Conservation (phyloP, 2,113 vertebrate species). For the Hippocampus comes region DNA sequence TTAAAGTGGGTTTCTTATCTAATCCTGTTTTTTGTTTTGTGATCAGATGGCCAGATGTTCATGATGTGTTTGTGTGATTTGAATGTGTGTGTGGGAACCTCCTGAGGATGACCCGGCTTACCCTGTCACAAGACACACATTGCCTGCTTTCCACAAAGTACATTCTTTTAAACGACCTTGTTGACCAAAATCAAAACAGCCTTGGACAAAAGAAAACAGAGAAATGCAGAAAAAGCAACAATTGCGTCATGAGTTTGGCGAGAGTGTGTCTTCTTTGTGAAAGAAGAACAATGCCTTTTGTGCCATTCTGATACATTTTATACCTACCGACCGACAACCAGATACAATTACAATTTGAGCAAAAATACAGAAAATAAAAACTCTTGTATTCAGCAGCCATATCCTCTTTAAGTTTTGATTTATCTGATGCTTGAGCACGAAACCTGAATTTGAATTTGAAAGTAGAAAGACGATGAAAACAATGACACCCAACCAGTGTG, state of each 20-base stretch:
- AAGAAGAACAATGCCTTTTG: neutral
- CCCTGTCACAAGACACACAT: neutral
- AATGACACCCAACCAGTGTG: neutral
- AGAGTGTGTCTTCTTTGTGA: neutral
- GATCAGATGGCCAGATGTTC: neutral
- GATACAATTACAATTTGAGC: neutral
- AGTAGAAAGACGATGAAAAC: neutral
- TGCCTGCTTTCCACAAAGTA: too few species aligned
- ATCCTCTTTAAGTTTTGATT: neutral
- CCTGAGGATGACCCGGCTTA: too few species aligned
- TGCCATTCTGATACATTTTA: neutral
- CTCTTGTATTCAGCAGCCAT: neutral
- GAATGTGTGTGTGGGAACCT: neutral
- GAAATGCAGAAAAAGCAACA: neutral
- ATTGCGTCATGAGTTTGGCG: neutral
- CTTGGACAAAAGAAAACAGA: neutral
- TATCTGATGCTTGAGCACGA: neutral
- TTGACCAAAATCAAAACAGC: neutral
- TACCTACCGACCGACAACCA: neutral
- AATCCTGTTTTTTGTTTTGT: neutral
- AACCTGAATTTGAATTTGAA: neutral
- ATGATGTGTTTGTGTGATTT: neutral
- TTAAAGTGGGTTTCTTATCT: neutral
- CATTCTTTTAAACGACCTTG: neutral
- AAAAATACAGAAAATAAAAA: neutral